Conservation (phyloP, 2,113 vertebrate species). For the Plecotus auritus region DNA sequence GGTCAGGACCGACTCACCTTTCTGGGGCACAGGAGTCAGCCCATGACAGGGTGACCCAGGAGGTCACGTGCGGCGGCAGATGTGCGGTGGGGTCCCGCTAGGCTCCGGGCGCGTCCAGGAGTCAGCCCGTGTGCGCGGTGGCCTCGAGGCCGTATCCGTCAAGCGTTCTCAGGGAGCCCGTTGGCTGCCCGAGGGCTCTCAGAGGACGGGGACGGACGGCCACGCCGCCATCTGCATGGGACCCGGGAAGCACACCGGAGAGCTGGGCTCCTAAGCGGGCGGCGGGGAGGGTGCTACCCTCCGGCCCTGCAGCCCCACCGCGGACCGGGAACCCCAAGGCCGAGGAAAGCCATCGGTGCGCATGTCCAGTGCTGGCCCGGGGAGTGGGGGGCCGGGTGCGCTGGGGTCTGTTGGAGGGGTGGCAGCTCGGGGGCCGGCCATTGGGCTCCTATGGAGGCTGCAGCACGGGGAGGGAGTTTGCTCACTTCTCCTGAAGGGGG, state of each 20-base stretch:
- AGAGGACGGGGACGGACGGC: neutral
- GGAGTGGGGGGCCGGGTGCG: neutral
- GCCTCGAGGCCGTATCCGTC: rapidly evolving
- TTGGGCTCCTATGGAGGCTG: too few relatives aligned
- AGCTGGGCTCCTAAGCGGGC: rapidly evolving
- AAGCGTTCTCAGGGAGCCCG: neutral
- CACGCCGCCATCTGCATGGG: rapidly evolving
- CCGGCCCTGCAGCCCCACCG: rapidly evolving
- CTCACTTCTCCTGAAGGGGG: too few relatives aligned
- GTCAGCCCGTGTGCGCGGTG: rapidly evolving
- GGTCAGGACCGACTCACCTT: neutral
- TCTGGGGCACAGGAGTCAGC: neutral
- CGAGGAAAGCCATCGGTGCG: rapidly evolving
- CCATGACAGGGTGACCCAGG: neutral
- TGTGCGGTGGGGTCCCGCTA: rapidly evolving
- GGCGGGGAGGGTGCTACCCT: neutral
- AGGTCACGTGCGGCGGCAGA: too few relatives aligned
- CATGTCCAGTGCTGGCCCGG: neutral
- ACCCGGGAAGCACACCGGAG: rapidly evolving
- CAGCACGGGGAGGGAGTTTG: too few relatives aligned
- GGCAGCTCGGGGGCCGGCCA: too few relatives aligned
- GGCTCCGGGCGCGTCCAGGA: rapidly evolving
- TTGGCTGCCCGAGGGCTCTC: neutral
- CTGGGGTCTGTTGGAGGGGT: neutral
- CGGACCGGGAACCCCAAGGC: neutral